phyloP scores from a whole-genome alignment of 2,797 vertebrate species.

The Peromyscus eremicus region DNA sequence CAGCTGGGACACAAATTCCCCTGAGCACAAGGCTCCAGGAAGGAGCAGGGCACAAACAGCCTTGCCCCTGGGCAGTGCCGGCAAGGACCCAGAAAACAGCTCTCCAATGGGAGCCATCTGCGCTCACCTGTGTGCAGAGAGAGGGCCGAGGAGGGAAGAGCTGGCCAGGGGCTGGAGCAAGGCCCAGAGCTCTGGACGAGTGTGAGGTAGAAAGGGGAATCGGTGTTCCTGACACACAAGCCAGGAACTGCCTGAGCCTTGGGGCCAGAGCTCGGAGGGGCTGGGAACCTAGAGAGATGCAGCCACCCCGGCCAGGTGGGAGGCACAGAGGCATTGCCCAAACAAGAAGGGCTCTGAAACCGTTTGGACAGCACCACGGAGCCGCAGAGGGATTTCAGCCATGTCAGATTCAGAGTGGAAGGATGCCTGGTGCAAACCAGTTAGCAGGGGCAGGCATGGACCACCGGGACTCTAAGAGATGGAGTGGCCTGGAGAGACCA shows the following conservation, averaged over 20 bases:
- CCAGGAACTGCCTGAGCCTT: neutral
- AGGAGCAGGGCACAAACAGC: neutral
- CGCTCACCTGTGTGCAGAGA: neutral
- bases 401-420: neutral
- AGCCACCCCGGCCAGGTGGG: neutral
- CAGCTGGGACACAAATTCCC: neutral
- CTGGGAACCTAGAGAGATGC: neutral
- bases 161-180: neutral
- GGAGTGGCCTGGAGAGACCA: neutral
- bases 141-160: fast-evolving
- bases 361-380: neutral
- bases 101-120: too few species aligned
- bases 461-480: neutral
- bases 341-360: neutral
- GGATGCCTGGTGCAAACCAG: neutral
- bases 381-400: neutral
- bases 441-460: neutral
- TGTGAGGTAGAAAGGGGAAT: too few species aligned
- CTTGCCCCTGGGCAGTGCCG: neutral
- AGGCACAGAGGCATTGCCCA: neutral
- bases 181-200: neutral
- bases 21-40: neutral
- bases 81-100: neutral
- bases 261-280: neutral
- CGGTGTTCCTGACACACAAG: neutral